Conservation (phyloP, 1,140 invertebrate species). For the Camponotus vicinus region DNA sequence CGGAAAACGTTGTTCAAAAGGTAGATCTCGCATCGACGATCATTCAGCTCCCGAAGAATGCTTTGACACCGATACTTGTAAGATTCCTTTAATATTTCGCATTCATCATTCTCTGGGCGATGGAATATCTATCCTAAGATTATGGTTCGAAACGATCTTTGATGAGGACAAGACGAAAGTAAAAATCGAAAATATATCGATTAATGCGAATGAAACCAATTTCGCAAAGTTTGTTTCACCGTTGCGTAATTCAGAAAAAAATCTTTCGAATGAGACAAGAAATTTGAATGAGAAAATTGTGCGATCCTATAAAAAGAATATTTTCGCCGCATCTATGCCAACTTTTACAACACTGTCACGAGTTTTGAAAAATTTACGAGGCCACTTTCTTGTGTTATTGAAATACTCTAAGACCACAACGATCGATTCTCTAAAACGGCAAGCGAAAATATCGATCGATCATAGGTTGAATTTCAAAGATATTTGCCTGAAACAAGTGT, state of each 20-base stretch:
- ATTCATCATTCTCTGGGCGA: conserved; percentile 87
- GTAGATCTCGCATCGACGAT: conserved; percentile 42
- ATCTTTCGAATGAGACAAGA: not conserved
- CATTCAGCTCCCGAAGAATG: conserved; percentile 26
- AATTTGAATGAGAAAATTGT: not conserved
- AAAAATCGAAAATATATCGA: not conserved
- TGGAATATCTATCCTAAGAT: conserved; percentile 85
- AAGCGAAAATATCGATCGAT: not conserved
- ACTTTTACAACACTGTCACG: not conserved
- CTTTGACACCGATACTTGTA: conserved; percentile 11
- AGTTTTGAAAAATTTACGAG: not conserved
- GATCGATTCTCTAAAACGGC: not conserved
- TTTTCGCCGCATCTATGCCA: conserved; percentile 44
- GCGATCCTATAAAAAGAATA: not conserved
- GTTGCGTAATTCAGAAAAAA: not conserved
- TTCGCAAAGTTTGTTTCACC: not conserved
- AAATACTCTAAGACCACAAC: not conserved
- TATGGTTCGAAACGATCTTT: conserved; percentile 82
- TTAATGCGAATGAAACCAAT: not conserved
- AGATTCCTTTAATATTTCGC: conserved; percentile 85
- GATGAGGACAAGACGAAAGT: conserved; percentile 68
- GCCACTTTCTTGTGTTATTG: not conserved
- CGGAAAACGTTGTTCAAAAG: conserved; percentile 76
- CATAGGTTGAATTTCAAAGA: conserved; percentile 26
- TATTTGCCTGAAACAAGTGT: conserved; percentile 8